phyloP scores from a whole-genome alignment of 2,888 invertebrate genomes.

The Cantharis lateralis region DNA sequence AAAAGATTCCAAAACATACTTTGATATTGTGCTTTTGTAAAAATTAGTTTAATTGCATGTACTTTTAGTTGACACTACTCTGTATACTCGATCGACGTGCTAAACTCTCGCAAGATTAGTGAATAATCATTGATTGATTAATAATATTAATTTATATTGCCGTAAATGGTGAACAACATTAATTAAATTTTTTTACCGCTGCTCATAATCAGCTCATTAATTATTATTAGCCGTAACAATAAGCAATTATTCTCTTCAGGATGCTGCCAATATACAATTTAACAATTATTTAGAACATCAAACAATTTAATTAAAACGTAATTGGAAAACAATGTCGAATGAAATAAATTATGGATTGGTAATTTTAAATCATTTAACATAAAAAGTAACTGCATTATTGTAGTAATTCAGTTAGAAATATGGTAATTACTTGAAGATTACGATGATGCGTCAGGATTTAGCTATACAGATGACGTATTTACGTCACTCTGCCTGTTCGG shows the following conservation, averaged over 20 bases:
- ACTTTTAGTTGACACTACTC: too few species aligned
- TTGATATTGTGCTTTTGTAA: too few species aligned
- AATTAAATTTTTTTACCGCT: not conserved
- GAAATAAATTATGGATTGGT: not conserved
- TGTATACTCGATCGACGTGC: too few species aligned
- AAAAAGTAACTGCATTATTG: not conserved
- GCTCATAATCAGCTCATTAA: not conserved
- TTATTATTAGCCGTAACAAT: not conserved
- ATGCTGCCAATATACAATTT: not conserved
- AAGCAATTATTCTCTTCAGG: not conserved
- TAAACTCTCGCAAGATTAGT: not conserved
- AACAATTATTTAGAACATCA: not conserved
- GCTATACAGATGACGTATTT: not conserved
- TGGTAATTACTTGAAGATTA: not conserved
- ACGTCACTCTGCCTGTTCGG: not conserved
- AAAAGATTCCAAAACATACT: not conserved
- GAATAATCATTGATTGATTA: not conserved
- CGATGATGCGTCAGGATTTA: not conserved
- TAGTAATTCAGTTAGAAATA: not conserved
- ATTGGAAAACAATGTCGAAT: not conserved
- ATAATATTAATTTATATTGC: not conserved
- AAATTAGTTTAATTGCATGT: too few species aligned
- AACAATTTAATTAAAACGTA: not conserved
- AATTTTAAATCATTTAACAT: not conserved
- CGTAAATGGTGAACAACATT: not conserved